Evolutionary conservation across 2,888 invertebrate species (phyloP).

Genomic region (Eustalomyia histrio): DNA sequence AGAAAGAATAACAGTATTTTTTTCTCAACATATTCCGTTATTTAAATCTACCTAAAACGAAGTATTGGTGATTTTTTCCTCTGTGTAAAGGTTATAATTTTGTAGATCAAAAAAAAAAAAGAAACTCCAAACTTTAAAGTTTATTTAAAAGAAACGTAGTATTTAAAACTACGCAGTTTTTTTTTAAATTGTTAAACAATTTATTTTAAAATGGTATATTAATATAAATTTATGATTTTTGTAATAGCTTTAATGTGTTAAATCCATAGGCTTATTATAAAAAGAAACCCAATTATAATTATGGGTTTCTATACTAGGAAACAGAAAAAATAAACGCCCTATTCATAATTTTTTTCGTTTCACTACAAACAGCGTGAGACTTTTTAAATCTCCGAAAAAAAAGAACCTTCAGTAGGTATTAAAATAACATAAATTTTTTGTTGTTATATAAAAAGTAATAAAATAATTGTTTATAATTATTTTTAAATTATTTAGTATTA

Average conservation of each 20-base stretch:
- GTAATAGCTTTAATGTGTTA: slow-evolving; percentile 1
- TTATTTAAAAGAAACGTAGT: slow-evolving; percentile 25
- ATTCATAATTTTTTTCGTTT: not conserved
- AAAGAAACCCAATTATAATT: slow-evolving; percentile 38
- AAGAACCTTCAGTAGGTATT: not conserved
- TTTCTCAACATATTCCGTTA: too few relatives aligned
- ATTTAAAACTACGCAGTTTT: slow-evolving; percentile 9
- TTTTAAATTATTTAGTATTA: slow-evolving; percentile 8
- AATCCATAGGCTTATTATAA: not conserved
- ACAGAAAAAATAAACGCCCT: not conserved
- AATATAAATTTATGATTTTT: slow-evolving; percentile 42
- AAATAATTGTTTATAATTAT: slow-evolving; percentile 26
- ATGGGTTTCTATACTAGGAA: slow-evolving; percentile 13
- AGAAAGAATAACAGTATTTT: too few relatives aligned
- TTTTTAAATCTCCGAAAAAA: not conserved
- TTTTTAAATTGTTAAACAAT: not conserved
- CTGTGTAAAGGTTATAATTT: not conserved
- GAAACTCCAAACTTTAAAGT: not conserved
- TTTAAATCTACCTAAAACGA: too few relatives aligned
- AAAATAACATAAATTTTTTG: not conserved
- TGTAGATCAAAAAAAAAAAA: slow-evolving; percentile 15
- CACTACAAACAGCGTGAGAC: slow-evolving; percentile 19
- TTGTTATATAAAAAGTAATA: not conserved
- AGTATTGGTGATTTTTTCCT: too few relatives aligned
- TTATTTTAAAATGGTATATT: not conserved